Evolutionary conservation across 1,140 invertebrate genomes (phyloP), one percentile per base, ranked within the genome.

Genomic region (Sarcophaga peregrina): DNA sequence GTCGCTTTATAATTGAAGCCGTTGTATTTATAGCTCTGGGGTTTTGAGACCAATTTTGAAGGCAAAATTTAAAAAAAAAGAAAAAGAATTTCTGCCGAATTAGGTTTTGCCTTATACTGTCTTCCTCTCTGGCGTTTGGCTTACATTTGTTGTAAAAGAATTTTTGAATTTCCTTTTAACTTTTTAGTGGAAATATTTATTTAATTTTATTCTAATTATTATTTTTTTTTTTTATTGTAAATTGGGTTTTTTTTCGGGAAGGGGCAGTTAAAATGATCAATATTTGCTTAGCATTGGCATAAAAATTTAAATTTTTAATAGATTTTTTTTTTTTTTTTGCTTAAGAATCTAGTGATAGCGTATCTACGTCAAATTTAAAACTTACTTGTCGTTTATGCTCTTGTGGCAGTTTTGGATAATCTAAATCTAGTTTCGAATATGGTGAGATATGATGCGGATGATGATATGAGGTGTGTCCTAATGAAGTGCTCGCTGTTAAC

Each of bases 331-430:
- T 85, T 37, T 37, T 46, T 46, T 80, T 47, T 48, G 7, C 85
- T 88, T 90, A 90, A 83, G 88, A 90, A 84, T 90, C 89, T 89
- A 90, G 85, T 82, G 90, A 90, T 86, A 90, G 86, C 87, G 88
- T 89, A 86, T 90, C 90, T 90, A 90, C 90, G 85, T 90, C 90
- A 90, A 90, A 90, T 89, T 90, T 90, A 89, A 90, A 90, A 90
- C 90, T 90, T 90, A 90, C 90, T 90, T 90, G 90, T 90, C 90
- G 88, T 86, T 90, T 90, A 86, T 87, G 88, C 89, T 90, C 90
- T 86, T 86, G 85, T 86, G 88, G 88, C 86, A 89, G 87, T 90
- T 90, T 90, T 86, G 87, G 87, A 84, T 90, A 90, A 89, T 90
- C 90, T 90, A 90, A 90, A 87, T 90, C 90, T 89, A 90, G 87